Evolutionary conservation across 2,888 invertebrate species (phyloP).

Genomic region (Epinotia demarniana): DNA sequence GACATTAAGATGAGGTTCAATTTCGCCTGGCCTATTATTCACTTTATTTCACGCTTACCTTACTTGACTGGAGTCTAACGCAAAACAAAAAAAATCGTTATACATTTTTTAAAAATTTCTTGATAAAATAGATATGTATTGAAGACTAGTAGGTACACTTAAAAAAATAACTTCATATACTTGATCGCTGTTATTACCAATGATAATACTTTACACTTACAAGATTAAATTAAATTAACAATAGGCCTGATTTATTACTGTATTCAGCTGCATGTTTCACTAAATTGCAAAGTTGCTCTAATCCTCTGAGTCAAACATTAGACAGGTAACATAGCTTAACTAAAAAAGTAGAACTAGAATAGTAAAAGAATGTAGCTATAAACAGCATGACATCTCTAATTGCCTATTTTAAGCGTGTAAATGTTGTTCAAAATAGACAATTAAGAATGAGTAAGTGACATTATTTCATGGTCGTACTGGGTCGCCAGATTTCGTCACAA

Average conservation of each 20-base stretch:
- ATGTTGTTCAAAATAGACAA: conserved; percentile 64
- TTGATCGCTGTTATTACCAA: neutral
- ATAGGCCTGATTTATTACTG: conserved; percentile 32
- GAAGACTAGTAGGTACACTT: conserved; percentile 22
- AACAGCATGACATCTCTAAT: conserved; percentile 50
- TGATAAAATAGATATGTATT: conserved; percentile 24
- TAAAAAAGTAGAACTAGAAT: neutral
- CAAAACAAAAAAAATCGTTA: too few species aligned
- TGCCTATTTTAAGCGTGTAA: conserved; percentile 62
- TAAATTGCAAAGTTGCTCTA: conserved; percentile 1
- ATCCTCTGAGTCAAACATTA: neutral
- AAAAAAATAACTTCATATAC: conserved; percentile 7
- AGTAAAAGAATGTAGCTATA: conserved; percentile 10
- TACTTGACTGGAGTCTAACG: too few species aligned
- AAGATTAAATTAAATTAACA: conserved; percentile 1
- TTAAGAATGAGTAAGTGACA: conserved; percentile 49
- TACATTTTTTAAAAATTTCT: neutral
- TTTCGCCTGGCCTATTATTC: too few species aligned
- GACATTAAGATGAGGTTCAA: too few species aligned
- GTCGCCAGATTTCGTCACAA: too few species aligned
- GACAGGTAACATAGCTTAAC: neutral
- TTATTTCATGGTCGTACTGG: neutral
- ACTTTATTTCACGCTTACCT: too few species aligned
- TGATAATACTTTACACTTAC: conserved; percentile 5
- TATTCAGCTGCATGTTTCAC: conserved; percentile 17